Evolutionary conservation across 2,113 vertebrate species (phyloP).

Genomic region (human): DNA sequence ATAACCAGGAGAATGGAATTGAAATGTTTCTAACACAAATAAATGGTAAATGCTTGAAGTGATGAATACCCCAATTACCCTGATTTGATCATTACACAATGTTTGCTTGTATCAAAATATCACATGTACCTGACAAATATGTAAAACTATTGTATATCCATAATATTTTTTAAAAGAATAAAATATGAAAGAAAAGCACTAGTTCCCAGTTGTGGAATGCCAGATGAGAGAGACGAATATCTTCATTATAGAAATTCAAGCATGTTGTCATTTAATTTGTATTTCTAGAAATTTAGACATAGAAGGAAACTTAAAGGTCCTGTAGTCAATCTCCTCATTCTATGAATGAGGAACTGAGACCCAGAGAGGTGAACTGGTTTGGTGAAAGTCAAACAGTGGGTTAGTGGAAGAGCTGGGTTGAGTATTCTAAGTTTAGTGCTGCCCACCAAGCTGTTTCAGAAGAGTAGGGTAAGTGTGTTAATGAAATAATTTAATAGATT

Average conservation of each 20-base stretch:
- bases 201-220: background rate
- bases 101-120: background rate
- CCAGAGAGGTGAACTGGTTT: background rate
- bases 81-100: background rate
- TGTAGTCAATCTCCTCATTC: background rate
- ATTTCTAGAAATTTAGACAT: background rate
- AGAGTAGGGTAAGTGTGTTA: background rate
- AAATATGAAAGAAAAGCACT: background rate
- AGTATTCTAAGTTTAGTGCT: background rate
- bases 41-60: background rate
- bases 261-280: background rate
- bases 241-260: background rate
- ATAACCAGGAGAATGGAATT: background rate
- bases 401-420: background rate
- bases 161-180: background rate
- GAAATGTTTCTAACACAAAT: background rate
- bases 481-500: background rate
- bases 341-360: background rate
- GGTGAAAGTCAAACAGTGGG: background rate
- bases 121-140: background rate
- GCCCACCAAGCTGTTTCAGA: background rate
- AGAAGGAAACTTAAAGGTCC: background rate
- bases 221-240: background rate
- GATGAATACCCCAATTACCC: background rate
- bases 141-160: background rate